phyloP scores from a whole-genome alignment of 2,113 vertebrate genomes.

The Gallinago paraguaiae region DNA sequence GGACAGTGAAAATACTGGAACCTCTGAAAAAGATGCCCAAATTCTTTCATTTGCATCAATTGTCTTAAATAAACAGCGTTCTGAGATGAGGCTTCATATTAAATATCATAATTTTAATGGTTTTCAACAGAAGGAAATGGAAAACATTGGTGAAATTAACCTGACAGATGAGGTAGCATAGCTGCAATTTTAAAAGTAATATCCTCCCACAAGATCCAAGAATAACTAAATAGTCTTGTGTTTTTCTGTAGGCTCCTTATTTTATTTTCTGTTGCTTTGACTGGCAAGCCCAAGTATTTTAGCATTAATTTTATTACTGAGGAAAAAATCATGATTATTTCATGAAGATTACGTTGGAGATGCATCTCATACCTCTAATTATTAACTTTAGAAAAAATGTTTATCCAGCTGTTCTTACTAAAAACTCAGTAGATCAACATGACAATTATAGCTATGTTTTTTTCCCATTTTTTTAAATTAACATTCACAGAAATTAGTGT shows the following conservation, averaged over 20 bases:
- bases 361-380: conserved; percentile 47
- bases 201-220: conserved; percentile 36
- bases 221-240: conserved; percentile 13
- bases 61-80: conserved; percentile 45
- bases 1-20: neutral
- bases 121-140: conserved; percentile 55
- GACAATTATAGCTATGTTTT: neutral
- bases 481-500: neutral
- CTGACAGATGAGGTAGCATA: conserved; percentile 55
- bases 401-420: conserved; percentile 32
- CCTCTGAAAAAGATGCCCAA: neutral
- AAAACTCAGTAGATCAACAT: conserved; percentile 2
- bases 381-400: conserved; percentile 24
- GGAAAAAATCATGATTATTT: conserved; percentile 58
- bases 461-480: neutral
- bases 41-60: neutral
- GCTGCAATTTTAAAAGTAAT: conserved; percentile 43
- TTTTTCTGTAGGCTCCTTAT: conserved; percentile 56
- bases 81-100: conserved; percentile 28
- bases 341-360: conserved; percentile 9
- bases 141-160: conserved; percentile 51
- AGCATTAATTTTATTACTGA: conserved; percentile 48
- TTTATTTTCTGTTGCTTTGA: conserved; percentile 66
- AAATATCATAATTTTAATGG: conserved; percentile 14
- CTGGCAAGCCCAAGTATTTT: conserved; percentile 60